Base-by-base conservation (phyloP, 1,140 invertebrate species). In the Aphidius ervi region DNA sequence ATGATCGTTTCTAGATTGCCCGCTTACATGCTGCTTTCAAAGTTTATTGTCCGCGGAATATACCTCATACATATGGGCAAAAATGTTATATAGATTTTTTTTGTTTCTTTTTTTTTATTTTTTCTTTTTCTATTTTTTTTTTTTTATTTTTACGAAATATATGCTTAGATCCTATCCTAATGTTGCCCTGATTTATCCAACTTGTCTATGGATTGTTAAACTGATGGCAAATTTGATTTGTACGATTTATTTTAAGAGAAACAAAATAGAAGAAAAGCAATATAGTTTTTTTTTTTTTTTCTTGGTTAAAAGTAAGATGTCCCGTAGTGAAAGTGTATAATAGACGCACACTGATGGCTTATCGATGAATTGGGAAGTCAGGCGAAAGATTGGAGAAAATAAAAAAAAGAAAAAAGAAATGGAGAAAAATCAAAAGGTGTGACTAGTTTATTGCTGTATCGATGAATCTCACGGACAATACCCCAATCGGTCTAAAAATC, bases 1-100 rank as follows among this genome's bases (percentile, higher is more conserved):
- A 80, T 80, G 78, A 79, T 80, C 77, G 71, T 48, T 62, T 70
- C 70, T 71, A 80, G 79, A 80, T 79, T 80, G 74, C 76, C 73
- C 73, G 76, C 76, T 79, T 76, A 79, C 72, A 80, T 80, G 78
- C 79, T 63, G 62, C 43, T 66, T 52, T 43, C 10, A 10, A 47
- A n/a, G n/a, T 23, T 16, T 47, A 10, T 47, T 47, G 23, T 31
- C 23, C 23, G 23, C 23, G 23, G 23, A 31, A 31, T 31, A 31
- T 31, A 31, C 23, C 23, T 31, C 23, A 31, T 31, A 31, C 23
- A 31, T 31, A 31, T 31, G 23, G 4, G 23, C 23, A 31, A 31
- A 31, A 31, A 31, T 31, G 23, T 31, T 31, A 31, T 31, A 31
- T 31, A 8, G 10, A 9, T 31, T n/a, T 43, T 43, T 43, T 43